Conservation (phyloP, 2,113 vertebrate genomes). For the Bothrops jararaca region DNA sequence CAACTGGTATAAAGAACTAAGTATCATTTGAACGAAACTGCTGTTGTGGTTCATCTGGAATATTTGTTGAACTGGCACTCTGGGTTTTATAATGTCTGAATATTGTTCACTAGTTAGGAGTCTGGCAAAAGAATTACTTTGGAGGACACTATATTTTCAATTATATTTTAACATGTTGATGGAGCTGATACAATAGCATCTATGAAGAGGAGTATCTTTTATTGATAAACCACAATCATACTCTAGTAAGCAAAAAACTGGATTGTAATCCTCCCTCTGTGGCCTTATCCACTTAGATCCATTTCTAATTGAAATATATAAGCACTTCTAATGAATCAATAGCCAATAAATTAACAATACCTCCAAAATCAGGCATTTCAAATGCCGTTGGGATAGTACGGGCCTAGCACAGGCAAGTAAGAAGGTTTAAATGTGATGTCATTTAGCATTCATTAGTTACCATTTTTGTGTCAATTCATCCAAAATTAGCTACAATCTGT, state of each 20-base stretch:
- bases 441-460: neutral
- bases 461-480: neutral
- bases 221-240: neutral
- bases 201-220: neutral
- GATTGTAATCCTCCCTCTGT: neutral
- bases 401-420: neutral
- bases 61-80: neutral
- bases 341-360: neutral
- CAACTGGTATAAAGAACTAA: neutral
- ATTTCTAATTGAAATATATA: neutral
- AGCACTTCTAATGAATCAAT: neutral
- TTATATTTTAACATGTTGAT: neutral
- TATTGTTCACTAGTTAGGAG: neutral
- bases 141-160: neutral
- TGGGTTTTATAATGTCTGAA: neutral
- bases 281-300: neutral
- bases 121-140: neutral
- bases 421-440: neutral
- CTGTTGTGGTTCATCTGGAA: neutral
- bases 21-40: neutral
- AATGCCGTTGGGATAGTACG: neutral
- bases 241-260: neutral
- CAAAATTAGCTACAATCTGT: neutral
- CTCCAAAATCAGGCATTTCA: neutral
- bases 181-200: neutral